phyloP scores from a whole-genome alignment of 2,113 vertebrate genomes.

The Camelus bactrianus region DNA sequence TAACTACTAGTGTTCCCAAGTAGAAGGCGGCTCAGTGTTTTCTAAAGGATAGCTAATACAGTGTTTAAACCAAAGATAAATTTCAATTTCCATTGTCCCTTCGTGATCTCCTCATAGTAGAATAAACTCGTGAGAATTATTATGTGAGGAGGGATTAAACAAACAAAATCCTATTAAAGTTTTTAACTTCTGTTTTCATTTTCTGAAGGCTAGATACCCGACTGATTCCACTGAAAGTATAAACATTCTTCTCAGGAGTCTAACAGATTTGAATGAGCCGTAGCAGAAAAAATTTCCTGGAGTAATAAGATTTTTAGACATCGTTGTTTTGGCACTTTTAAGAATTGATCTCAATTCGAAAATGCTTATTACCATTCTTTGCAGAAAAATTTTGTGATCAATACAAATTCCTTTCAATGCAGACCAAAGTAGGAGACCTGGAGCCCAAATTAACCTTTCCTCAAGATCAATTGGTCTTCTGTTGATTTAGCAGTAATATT shows the following conservation, averaged over 20 bases:
- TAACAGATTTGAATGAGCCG: background rate
- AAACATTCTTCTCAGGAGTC: background rate
- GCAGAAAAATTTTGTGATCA: conserved; percentile 62
- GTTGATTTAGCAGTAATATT: conserved; percentile 81
- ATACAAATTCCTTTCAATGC: conserved; percentile 73
- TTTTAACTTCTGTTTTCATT: conserved; percentile 65
- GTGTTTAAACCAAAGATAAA: conserved; percentile 55
- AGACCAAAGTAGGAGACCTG: conserved; percentile 74
- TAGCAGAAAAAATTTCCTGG: conserved; percentile 26
- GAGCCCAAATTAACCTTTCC: conserved; percentile 74
- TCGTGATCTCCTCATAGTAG: background rate
- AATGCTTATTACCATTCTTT: conserved; percentile 76
- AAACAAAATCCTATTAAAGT: conserved; percentile 50
- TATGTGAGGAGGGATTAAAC: conserved; percentile 47
- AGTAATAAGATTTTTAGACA: conserved; percentile 8
- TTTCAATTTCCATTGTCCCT: conserved; percentile 31
- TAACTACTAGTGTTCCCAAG: background rate
- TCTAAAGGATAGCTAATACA: background rate
- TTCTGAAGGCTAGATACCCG: conserved; percentile 39
- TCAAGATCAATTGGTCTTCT: conserved; percentile 70
- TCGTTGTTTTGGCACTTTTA: conserved; percentile 57
- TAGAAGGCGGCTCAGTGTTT: background rate
- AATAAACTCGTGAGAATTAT: conserved; percentile 53
- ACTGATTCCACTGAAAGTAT: conserved; percentile 39
- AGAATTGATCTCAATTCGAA: conserved; percentile 65